Percentiles rank a stretch among this genome's conserved stretches.
phyloP scores from a whole-genome alignment of 64 coral and sea anemone genomes.

The Astreopora myriophthalma region DNA sequence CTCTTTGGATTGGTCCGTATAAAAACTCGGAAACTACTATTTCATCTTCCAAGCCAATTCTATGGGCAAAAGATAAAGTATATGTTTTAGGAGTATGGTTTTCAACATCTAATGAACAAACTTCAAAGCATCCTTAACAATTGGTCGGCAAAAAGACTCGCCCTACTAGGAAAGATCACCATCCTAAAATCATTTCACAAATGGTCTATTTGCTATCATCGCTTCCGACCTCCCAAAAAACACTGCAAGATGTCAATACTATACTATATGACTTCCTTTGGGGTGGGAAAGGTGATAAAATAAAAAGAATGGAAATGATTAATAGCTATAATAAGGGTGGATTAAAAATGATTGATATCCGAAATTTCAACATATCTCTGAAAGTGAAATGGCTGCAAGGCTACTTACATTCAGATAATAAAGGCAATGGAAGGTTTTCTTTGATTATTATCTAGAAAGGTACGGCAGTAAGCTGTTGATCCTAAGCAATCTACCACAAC shows the following conservation, averaged over 20 bases:
- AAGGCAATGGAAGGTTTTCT: no score
- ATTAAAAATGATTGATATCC: neutral
- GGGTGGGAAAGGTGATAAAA: neutral
- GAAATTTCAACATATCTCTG: no score
- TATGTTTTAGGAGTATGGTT: slow-evolving; percentile 22
- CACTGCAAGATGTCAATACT: neutral
- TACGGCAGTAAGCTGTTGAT: no score
- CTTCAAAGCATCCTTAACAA: slow-evolving; percentile 17
- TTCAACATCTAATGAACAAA: slow-evolving; percentile 26
- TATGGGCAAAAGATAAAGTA: slow-evolving; percentile 34
- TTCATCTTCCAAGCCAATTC: neutral
- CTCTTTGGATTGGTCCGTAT: slow-evolving; percentile 7
- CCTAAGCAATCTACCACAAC: no score
- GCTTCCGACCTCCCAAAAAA: neutral
- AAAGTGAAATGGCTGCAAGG: no score
- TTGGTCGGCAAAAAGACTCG: slow-evolving; percentile 11
- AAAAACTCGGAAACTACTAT: neutral
- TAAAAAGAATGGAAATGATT: slow-evolving; percentile 11
- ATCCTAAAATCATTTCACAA: slow-evolving; percentile 28
- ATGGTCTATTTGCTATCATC: neutral
- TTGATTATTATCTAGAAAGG: no score
- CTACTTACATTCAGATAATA: no score
- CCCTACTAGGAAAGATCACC: slow-evolving; percentile 33
- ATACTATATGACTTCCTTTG: neutral
- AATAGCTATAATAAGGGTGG: neutral